Conservation (phyloP, 1,140 invertebrate genomes). For the Sitodiplosis mosellana region DNA sequence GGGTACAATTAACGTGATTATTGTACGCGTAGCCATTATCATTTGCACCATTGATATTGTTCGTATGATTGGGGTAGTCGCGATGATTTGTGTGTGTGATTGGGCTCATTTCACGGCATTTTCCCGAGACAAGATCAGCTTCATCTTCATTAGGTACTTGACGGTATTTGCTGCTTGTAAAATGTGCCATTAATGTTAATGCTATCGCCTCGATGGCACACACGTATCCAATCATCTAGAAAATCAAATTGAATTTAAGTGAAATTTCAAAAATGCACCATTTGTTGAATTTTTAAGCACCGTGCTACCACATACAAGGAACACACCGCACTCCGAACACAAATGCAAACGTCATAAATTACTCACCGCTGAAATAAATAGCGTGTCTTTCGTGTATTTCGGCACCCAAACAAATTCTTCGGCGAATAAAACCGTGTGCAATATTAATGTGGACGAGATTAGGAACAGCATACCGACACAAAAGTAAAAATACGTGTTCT, state of each 20-base stretch:
- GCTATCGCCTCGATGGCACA: constrained; percentile 28
- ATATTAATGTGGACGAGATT: constrained; percentile 39
- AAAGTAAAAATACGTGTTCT: constrained; percentile 44
- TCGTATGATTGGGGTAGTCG: constrained; percentile 9
- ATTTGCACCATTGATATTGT: neutral
- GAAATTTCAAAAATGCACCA: neutral
- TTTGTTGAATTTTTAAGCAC: neutral
- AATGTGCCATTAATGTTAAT: constrained; percentile 24
- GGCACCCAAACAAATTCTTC: constrained; percentile 41
- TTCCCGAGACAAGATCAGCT: neutral
- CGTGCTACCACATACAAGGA: neutral
- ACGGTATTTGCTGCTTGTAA: constrained; percentile 26
- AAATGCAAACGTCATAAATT: neutral
- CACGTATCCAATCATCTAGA: constrained; percentile 27
- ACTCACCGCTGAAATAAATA: constrained; percentile 31
- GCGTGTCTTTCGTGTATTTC: constrained; percentile 29
- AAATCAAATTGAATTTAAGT: neutral
- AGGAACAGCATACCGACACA: constrained; percentile 42
- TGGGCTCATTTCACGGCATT: constrained; percentile 23
- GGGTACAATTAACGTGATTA: neutral
- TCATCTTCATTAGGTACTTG: constrained; percentile 28
- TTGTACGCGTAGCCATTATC: neutral
- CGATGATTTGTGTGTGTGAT: constrained; percentile 24
- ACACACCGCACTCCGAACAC: neutral
- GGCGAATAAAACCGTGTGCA: constrained; percentile 43